These are phyloP conservation scores for Pseudomyrmex gracilis DNA, from an alignment of 1,140 invertebrate genomes.

Conservation along the genomic window DNA sequence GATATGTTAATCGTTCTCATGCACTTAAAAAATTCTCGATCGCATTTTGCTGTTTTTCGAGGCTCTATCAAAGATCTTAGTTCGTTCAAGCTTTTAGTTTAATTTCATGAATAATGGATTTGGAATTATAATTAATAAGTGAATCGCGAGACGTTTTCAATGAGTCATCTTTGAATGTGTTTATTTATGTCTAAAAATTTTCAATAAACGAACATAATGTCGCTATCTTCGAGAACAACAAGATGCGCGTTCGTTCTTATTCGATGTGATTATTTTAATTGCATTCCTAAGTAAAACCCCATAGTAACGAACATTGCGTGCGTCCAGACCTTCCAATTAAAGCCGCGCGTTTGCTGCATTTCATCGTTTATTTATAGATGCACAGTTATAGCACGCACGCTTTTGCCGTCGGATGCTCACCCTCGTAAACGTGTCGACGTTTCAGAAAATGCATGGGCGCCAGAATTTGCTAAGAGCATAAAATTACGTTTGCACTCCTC, in stretches of 20 bases:
- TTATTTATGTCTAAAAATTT: not conserved
- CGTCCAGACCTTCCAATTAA: slow-evolving; percentile 78
- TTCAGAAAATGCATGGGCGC: slow-evolving; percentile 75
- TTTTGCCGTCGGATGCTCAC: slow-evolving; percentile 73
- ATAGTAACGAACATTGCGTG: slow-evolving; percentile 79
- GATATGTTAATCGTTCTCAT: not conserved
- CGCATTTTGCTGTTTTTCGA: not conserved
- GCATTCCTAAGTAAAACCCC: slow-evolving; percentile 74
- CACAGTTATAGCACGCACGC: slow-evolving; percentile 70
- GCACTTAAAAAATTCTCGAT: not conserved
- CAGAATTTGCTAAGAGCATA: slow-evolving; percentile 73
- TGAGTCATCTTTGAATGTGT: not conserved
- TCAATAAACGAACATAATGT: not conserved
- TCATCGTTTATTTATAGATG: slow-evolving; percentile 76
- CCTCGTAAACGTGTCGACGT: slow-evolving; percentile 75
- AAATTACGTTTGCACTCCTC: slow-evolving; percentile 66
- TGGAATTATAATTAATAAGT: not conserved
- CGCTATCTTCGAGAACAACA: slow-evolving; percentile 20
- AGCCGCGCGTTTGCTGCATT: slow-evolving; percentile 77
- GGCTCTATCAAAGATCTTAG: not conserved
- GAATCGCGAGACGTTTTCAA: not conserved
- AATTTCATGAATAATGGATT: slow-evolving; percentile 1
- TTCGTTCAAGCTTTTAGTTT: not conserved
- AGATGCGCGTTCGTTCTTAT: slow-evolving; percentile 31
- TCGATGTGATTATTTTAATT: slow-evolving; percentile 76